A percentile compares a stretch with the other conserved stretches of the same genome.
Conservation (phyloP, 2,797 vertebrate species). For the Naso thynnoides region DNA sequence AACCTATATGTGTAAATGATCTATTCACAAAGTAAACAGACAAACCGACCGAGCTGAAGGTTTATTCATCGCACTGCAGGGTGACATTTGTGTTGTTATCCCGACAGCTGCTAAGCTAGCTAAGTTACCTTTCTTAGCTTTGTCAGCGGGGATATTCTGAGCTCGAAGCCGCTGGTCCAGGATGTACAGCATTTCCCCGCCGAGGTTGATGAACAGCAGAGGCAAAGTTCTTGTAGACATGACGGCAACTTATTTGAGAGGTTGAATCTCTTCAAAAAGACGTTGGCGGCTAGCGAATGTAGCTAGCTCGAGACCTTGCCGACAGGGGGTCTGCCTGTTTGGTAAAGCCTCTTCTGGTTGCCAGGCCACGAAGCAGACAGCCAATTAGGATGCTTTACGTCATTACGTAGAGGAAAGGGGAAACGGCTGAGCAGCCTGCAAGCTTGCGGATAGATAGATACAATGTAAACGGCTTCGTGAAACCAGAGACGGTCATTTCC, state of each 20-base stretch:
- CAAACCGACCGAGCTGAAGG: background rate
- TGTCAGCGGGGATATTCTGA: conserved; percentile 95
- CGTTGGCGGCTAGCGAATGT: background rate
- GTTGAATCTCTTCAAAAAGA: background rate
- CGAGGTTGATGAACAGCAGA: conserved; percentile 96
- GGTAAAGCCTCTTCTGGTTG: conserved; percentile 82
- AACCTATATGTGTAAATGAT: background rate
- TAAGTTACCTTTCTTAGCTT: conserved; percentile 95
- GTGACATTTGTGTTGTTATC: conserved; percentile 51
- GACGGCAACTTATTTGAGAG: background rate
- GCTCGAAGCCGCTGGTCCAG: conserved; percentile 96
- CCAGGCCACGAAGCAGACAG: conserved; percentile 81
- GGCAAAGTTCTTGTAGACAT: conserved; percentile 94
- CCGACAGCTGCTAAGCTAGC: conserved; percentile 56
- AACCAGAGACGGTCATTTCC: too few species aligned
- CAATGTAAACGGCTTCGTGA: too few species aligned
- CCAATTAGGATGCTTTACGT: conserved; percentile 74
- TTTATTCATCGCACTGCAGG: background rate
- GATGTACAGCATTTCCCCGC: conserved; percentile 99
- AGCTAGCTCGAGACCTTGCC: conserved; percentile 36
- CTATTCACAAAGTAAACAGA: background rate
- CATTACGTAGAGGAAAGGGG: background rate
- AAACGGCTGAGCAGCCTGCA: background rate
- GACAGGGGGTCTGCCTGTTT: conserved; percentile 44
- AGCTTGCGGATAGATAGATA: too few species aligned